Conservation (phyloP, 1,140 invertebrate species). For the Orius laevigatus region DNA sequence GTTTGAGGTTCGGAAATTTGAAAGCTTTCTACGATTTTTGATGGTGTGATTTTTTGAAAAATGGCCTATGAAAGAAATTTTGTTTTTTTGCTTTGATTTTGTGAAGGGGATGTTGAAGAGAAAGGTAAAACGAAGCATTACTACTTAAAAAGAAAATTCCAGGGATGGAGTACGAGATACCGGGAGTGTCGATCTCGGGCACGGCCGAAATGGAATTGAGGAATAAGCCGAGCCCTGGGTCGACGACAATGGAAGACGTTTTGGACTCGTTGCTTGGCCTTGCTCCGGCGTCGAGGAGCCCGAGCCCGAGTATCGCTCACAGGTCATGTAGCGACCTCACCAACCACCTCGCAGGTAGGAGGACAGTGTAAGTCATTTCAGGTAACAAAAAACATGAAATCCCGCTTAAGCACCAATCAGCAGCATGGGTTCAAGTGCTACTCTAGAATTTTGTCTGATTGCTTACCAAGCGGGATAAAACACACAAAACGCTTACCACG, state of each 20-base stretch:
- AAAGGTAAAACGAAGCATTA: too few species aligned
- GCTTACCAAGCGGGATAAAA: too few species aligned
- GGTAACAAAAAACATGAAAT: slow-evolving; percentile 9
- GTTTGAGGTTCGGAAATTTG: too few species aligned
- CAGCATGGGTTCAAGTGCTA: background rate
- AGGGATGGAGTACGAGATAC: slow-evolving; percentile 10
- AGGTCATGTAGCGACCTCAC: slow-evolving; percentile 20
- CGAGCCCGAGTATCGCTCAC: slow-evolving; percentile 37
- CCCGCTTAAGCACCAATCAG: background rate
- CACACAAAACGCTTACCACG: too few species aligned
- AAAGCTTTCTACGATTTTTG: too few species aligned
- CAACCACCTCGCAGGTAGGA: slow-evolving; percentile 54
- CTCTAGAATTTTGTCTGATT: too few species aligned
- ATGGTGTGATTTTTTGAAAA: too few species aligned
- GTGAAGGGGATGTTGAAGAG: too few species aligned
- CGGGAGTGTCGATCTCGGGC: slow-evolving; percentile 8
- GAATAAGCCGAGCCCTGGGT: slow-evolving; percentile 41
- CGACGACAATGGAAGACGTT: slow-evolving; percentile 81
- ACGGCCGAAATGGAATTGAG: slow-evolving; percentile 7
- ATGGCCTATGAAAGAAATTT: too few species aligned
- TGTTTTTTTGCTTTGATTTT: too few species aligned
- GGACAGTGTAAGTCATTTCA: slow-evolving; percentile 49
- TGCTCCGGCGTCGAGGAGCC: slow-evolving; percentile 48
- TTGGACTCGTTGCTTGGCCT: slow-evolving; percentile 77
- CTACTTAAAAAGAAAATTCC: slow-evolving; percentile 10